Percentiles rank a stretch among this genome's conserved stretches.
Conservation (phyloP, 92 coral and sea anemone genomes). For the Metridium senile region DNA sequence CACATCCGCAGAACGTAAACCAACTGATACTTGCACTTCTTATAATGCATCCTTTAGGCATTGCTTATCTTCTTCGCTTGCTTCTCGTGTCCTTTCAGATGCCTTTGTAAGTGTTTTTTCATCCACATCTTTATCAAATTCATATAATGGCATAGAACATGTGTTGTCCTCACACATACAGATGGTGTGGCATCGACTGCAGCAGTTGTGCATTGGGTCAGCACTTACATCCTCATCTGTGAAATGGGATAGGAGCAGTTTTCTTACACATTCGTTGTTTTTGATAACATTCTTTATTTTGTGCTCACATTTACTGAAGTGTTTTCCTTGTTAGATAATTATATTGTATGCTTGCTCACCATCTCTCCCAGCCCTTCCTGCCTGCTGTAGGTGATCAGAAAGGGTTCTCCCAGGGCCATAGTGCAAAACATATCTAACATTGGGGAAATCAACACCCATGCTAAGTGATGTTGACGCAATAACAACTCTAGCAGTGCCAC, state of each 20-base stretch:
- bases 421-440: slow-evolving; percentile 37
- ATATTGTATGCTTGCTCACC: slow-evolving; percentile 24
- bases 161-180: slow-evolving; percentile 39
- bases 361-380: slow-evolving; percentile 55
- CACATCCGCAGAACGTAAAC: background rate
- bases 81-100: slow-evolving; percentile 4
- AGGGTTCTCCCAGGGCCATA: slow-evolving; percentile 33
- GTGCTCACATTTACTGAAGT: slow-evolving; percentile 27
- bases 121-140: background rate
- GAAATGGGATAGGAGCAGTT: slow-evolving; percentile 26
- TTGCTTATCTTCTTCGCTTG: slow-evolving; percentile 16
- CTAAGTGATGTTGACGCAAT: slow-evolving; percentile 46
- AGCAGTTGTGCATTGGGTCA: slow-evolving; percentile 45
- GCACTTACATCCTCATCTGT: slow-evolving; percentile 21
- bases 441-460: slow-evolving; percentile 75
- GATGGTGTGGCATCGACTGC: slow-evolving; percentile 31
- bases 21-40: slow-evolving; percentile 25
- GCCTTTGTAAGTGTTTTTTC: background rate
- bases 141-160: background rate
- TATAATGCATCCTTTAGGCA: slow-evolving; percentile 28
- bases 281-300: slow-evolving; percentile 30
- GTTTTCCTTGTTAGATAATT: slow-evolving; percentile 27
- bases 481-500: slow-evolving; percentile 55
- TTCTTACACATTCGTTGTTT: slow-evolving; percentile 17
- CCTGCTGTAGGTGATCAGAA: slow-evolving; percentile 51